These are phyloP conservation scores for Coturnix japonica DNA, from an alignment of 2,113 vertebrate species.

Conservation along the genomic window DNA sequence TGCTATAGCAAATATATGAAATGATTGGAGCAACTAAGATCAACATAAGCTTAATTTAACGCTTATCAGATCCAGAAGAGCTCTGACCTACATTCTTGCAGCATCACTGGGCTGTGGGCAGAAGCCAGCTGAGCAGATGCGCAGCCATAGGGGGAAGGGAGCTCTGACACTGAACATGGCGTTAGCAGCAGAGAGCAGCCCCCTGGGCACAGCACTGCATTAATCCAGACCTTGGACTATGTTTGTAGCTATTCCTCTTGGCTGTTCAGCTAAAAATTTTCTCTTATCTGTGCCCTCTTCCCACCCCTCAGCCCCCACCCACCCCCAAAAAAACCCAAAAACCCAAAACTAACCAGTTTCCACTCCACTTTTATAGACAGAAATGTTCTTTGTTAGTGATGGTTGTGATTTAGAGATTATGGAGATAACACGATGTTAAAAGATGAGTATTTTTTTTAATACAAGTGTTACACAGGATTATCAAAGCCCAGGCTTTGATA, in stretches of 20 bases:
- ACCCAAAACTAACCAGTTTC: not conserved
- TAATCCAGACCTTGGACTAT: not conserved
- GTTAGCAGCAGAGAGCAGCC: not conserved
- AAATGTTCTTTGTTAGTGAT: not conserved
- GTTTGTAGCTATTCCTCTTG: not conserved
- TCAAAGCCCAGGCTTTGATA: not conserved
- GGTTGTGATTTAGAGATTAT: not conserved
- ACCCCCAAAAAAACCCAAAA: not conserved
- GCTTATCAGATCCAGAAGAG: not conserved
- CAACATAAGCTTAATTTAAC: not conserved
- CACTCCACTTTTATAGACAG: not conserved
- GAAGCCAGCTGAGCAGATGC: not conserved
- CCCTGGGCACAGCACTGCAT: not conserved
- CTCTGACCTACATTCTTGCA: conserved; percentile 50
- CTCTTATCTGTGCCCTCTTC: too few species aligned
- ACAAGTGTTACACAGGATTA: not conserved
- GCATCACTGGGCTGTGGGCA: not conserved
- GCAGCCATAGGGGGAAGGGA: not conserved
- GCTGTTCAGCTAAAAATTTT: not conserved
- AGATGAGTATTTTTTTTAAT: not conserved
- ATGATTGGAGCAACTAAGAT: not conserved
- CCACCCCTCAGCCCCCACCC: not conserved
- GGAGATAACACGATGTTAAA: not conserved
- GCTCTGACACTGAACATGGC: accelerated
- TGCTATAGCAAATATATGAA: not conserved